These are phyloP conservation scores for Polydrusus cervinus DNA, from an alignment of 2,888 invertebrate genomes.

Conservation along the genomic window DNA sequence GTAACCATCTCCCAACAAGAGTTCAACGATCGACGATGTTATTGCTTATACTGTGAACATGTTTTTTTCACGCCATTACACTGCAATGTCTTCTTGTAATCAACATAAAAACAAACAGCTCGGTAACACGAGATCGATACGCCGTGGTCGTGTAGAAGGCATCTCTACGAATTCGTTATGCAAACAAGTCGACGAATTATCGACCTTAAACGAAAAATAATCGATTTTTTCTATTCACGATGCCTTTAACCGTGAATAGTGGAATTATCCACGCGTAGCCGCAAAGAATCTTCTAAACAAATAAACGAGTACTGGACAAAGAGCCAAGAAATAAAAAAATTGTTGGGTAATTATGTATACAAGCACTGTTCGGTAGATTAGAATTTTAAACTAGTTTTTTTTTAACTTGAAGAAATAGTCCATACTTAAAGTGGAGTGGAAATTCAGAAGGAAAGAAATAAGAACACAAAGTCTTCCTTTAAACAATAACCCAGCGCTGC, in stretches of 20 bases:
- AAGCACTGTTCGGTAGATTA: background rate
- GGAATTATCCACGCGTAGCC: slow-evolving; percentile 45
- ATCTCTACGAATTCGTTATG: slow-evolving; percentile 33
- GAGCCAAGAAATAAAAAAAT: slow-evolving; percentile 1
- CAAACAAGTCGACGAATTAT: slow-evolving; percentile 36
- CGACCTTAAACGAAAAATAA: slow-evolving; percentile 50
- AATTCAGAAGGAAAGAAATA: too few species aligned
- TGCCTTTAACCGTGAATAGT: slow-evolving; percentile 43
- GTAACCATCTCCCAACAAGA: too few species aligned
- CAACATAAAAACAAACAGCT: slow-evolving; percentile 1
- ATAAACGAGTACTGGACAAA: slow-evolving; percentile 29
- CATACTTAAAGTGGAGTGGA: too few species aligned
- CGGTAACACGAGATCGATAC: slow-evolving; percentile 31
- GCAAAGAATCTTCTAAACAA: slow-evolving; percentile 40
- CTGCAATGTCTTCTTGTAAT: background rate
- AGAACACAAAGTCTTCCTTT: too few species aligned
- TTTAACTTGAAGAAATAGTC: too few species aligned
- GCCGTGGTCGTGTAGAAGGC: slow-evolving; percentile 40
- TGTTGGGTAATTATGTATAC: slow-evolving; percentile 8
- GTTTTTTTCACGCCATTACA: background rate
- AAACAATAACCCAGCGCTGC: too few species aligned
- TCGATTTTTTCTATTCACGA: slow-evolving; percentile 47
- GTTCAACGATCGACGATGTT: too few species aligned
- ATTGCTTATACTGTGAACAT: background rate
- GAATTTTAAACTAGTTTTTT: slow-evolving; percentile 4